Evolutionary conservation across 2,113 vertebrate species (phyloP).

Genomic region (Lasiurus cinereus): DNA sequence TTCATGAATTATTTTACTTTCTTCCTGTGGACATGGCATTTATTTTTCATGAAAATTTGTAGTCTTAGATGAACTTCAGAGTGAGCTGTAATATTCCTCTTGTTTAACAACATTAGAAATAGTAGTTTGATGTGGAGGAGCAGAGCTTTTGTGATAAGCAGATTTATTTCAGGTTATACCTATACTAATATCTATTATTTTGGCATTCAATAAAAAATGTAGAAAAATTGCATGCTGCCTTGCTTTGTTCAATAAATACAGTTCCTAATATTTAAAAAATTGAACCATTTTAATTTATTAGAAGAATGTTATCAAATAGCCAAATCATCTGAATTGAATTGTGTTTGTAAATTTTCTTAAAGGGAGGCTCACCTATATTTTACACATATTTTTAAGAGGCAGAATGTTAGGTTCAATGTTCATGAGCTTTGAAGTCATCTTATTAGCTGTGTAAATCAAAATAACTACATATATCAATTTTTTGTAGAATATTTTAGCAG

Average conservation of each 20-base stretch:
- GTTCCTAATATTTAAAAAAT: constrained; percentile 39
- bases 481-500: constrained; percentile 42
- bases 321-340: constrained; percentile 9
- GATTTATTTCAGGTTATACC: constrained; percentile 26
- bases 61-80: constrained; percentile 1
- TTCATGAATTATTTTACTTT: background rate
- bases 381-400: constrained; percentile 26
- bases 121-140: background rate
- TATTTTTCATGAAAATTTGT: background rate
- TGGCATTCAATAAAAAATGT: constrained; percentile 37
- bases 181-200: background rate
- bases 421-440: constrained; percentile 6
- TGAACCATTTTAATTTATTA: constrained; percentile 11
- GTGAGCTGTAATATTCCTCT: background rate
- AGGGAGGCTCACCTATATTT: background rate
- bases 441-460: background rate
- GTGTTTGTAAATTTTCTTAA: constrained; percentile 16
- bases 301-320: constrained; percentile 34
- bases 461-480: constrained; percentile 31
- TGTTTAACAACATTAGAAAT: background rate
- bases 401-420: constrained; percentile 33
- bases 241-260: constrained; percentile 23
- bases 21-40: background rate
- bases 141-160: constrained; percentile 12
- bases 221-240: background rate